Evolutionary conservation across 2,797 vertebrate species (phyloP).

Genomic region (Acomys russatus): DNA sequence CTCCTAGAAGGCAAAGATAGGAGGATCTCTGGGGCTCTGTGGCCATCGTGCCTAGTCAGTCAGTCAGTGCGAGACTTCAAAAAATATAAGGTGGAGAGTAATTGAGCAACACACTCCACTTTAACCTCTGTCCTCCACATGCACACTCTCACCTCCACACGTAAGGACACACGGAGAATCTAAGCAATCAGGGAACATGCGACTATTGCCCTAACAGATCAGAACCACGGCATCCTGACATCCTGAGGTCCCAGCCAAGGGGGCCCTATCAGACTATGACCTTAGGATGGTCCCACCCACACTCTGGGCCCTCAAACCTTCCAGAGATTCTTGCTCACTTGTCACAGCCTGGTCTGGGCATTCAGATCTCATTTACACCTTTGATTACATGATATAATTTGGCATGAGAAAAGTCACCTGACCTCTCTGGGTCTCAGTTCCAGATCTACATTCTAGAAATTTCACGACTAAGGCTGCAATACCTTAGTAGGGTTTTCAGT

Average conservation of each 20-base stretch:
- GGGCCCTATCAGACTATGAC: background rate
- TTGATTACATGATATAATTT: fast-evolving
- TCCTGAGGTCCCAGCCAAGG: background rate
- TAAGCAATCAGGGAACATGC: background rate
- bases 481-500: background rate
- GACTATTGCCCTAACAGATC: background rate
- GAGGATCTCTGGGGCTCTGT: background rate
- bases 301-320: background rate
- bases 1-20: background rate
- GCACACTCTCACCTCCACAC: background rate
- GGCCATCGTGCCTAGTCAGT: background rate
- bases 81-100: background rate
- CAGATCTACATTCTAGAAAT: conserved; percentile 4
- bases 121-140: background rate
- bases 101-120: background rate
- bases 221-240: background rate
- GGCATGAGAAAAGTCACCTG: background rate
- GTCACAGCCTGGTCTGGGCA: background rate
- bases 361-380: background rate
- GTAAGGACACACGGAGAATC: background rate
- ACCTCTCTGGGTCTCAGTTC: background rate
- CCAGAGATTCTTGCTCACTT: background rate
- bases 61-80: background rate
- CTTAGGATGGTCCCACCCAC: fast-evolving
- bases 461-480: fast-evolving